Evolutionary conservation across 2,797 vertebrate species (phyloP), one percentile per base, ranked within the genome.

Genomic region (Rhabdophis nuchalis): DNA sequence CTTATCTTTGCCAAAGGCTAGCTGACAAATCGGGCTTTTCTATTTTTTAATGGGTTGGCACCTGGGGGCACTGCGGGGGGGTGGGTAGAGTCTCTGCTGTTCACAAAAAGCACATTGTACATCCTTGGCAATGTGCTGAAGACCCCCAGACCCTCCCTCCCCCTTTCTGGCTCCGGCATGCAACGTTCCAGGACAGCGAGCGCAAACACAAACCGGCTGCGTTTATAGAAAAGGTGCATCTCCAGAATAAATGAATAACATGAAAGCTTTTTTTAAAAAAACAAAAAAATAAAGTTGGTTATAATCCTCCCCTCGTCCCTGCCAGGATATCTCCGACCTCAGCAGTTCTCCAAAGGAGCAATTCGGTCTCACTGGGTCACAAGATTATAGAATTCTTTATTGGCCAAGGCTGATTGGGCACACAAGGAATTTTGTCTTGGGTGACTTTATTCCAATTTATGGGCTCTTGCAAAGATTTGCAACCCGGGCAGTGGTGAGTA

Each of bases 1-100:
- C 72, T 77, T 60, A 10, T 91, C 58, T 93, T 90, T 92, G 72
- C 52, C 13, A 86, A 88, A 91, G 89, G 16, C 90, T 29, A 93
- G 93, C 95, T 89, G 94, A 92, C 25, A 23, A 54, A 72, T 23
- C 85, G 56, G 6, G 2, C 25, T 61, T 57, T 56, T 57, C 46
- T 46, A 46, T 46, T 46, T 46, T 46, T 46, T 46, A 46, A 46
- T 46, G 5, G 56, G 56, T 12, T 53, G 91, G 52, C 14, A 92
- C 89, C 46, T 91, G 90, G 23, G 36, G 85, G 87, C 2, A 4
- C 90, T 57, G 18, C 25, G 8, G 41, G 57, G 27, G 77, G 12
- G 8, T 25, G 58, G 1, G 2, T 20, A 2, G 25, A 4, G n/a
- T 56, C 52, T 91, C 52, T 61, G 86, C 25, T 88, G 27, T 50